These are phyloP conservation scores for Sebastes minor DNA, from an alignment of 2,797 vertebrate species.

Conservation along the genomic window DNA sequence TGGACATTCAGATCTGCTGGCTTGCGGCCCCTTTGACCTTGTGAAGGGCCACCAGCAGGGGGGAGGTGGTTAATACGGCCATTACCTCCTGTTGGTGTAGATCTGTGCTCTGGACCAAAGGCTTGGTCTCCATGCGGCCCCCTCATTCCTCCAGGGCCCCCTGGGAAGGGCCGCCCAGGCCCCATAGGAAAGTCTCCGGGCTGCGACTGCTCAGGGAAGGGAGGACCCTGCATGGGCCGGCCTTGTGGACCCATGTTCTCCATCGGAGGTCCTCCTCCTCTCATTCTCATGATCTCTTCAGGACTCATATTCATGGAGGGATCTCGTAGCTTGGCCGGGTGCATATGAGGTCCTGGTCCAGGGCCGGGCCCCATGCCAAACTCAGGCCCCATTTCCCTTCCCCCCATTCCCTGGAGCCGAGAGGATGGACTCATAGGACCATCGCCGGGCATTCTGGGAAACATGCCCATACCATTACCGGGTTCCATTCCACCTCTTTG, in stretches of 20 bases:
- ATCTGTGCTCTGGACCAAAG: conserved; percentile 95
- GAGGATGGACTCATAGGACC: conserved; percentile 97
- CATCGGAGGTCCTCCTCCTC: conserved; percentile 83
- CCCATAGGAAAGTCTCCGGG: conserved; percentile 93
- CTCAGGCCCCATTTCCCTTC: conserved; percentile 90
- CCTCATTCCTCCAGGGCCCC: conserved; percentile 84
- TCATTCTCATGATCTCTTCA: conserved; percentile 86
- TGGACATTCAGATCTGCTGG: conserved; percentile 95
- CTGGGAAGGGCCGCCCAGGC: conserved; percentile 90
- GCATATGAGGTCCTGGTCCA: conserved; percentile 90
- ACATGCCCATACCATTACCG: conserved; percentile 90
- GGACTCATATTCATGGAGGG: conserved; percentile 88
- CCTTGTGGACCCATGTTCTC: conserved; percentile 87
- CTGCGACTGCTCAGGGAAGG: conserved; percentile 92
- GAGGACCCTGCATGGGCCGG: conserved; percentile 91
- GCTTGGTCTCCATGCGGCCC: conserved; percentile 90
- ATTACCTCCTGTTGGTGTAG: conserved; percentile 85
- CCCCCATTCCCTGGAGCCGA: conserved; percentile 92
- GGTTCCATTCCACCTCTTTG: conserved; percentile 95
- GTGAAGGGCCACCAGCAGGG: conserved; percentile 85
- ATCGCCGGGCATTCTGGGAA: conserved; percentile 94
- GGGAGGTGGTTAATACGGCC: conserved; percentile 97
- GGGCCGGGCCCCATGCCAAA: conserved; percentile 92
- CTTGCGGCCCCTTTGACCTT: conserved; percentile 90
- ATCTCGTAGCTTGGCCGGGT: conserved; percentile 94